Conservation (phyloP, 1,140 invertebrate genomes). For the Melanaphis sacchari region DNA sequence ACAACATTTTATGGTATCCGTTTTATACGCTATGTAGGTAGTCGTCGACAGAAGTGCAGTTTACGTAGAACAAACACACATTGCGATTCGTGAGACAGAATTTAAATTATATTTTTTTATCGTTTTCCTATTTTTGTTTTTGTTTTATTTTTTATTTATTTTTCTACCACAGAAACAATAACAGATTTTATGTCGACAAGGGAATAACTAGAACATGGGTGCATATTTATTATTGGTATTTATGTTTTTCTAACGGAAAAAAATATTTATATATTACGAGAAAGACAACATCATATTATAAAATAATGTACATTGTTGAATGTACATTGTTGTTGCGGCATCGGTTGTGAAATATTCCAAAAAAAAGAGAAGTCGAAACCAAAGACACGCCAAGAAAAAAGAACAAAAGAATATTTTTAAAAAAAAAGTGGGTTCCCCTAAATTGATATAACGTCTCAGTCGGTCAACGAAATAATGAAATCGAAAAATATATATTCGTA, state of each 20-base stretch:
- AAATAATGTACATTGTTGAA: too few species aligned
- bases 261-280: not conserved
- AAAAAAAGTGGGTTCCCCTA: not conserved
- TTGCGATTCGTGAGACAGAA: not conserved
- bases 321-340: not conserved
- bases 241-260: not conserved
- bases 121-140: not conserved
- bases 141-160: not conserved
- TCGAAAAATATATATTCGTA: not conserved
- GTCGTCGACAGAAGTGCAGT: not conserved
- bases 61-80: not conserved
- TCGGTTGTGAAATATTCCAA: not conserved
- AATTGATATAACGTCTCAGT: not conserved
- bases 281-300: not conserved
- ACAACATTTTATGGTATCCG: not conserved
- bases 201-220: not conserved
- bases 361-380: not conserved
- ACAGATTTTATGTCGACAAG: not conserved
- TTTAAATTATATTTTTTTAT: slow-evolving; percentile 14
- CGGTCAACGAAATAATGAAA: not conserved
- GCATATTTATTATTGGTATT: not conserved
- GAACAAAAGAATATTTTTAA: not conserved
- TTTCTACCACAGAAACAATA: not conserved
- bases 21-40: not conserved
- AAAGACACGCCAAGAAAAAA: not conserved